phyloP scores from a whole-genome alignment of 1,140 invertebrate genomes.

The Megathymus violae region DNA sequence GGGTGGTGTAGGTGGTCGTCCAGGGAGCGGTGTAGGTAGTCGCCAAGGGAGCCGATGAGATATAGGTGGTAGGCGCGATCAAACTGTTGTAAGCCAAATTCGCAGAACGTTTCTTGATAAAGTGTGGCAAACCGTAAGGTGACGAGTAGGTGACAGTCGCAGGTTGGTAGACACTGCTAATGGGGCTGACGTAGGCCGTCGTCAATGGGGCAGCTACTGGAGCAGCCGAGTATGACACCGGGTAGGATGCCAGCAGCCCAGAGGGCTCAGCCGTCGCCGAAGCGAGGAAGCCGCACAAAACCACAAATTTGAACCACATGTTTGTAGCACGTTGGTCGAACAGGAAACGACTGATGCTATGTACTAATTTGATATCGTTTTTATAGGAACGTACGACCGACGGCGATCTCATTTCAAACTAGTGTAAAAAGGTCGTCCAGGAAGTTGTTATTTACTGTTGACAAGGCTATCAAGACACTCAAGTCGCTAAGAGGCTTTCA shows the following conservation, averaged over 20 bases:
- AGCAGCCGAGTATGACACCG: conserved; percentile 61
- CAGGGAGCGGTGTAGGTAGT: neutral
- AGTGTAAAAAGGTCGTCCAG: conserved; percentile 56
- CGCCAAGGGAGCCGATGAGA: conserved; percentile 39
- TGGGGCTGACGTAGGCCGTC: conserved; percentile 34
- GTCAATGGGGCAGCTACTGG: conserved; percentile 42
- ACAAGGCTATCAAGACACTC: conserved; percentile 35
- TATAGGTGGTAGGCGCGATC: conserved; percentile 41
- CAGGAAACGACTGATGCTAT: conserved; percentile 54
- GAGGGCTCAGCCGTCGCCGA: conserved; percentile 60
- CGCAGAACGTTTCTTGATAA: conserved; percentile 65
- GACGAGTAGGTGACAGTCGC: conserved; percentile 46
- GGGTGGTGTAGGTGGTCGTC: conserved; percentile 53
- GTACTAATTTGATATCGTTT: conserved; percentile 49
- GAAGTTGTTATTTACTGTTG: conserved; percentile 63
- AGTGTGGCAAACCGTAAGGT: conserved; percentile 42
- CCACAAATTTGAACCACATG: conserved; percentile 84
- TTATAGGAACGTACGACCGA: conserved; percentile 61
- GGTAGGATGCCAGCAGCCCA: conserved; percentile 15
- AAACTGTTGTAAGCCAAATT: conserved; percentile 44
- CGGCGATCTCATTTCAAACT: conserved; percentile 59
- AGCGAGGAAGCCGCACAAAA: conserved; percentile 81
- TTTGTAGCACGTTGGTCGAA: conserved; percentile 53
- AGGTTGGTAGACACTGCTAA: conserved; percentile 40
- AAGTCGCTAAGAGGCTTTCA: neutral